Base-by-base conservation (phyloP, 1,140 invertebrate genomes). In the Hylaeus volcanicus region DNA sequence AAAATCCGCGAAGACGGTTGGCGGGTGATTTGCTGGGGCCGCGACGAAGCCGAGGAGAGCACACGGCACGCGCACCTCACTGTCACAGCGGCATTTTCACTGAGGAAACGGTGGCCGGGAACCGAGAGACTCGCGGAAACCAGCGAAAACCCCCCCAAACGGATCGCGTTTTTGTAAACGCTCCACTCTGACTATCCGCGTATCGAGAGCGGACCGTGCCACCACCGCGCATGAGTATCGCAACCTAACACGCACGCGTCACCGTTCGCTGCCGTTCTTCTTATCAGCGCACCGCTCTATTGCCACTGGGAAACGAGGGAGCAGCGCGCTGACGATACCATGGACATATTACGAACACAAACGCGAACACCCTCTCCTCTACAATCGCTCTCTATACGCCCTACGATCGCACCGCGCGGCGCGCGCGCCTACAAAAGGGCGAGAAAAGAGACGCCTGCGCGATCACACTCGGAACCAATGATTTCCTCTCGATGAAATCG, bases 1-100 rank as follows among this genome's bases (percentile, higher is more conserved):
- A 74, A 55, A 26, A 64, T 60, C 26, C 45, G 60, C 39, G 61
- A 43, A 53, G 51, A 77, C 74, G 63, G 74, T 48, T 26, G 43
- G 58, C 39, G 55, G 43, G 26, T 26, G 58, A 15, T 73, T 56
- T 78, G 58, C 56, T 51, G 26, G 37, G 26, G 55, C 43, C 79
- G 79, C 79, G 79, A 78, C 79, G 51, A 86, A 72, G 80, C 63
- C 85, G 71, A 65, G 58, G 63, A 85, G 84, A 86, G 73, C 73
- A 82, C 85, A 83, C 74, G 75, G 66, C 68, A 83, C 87, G 80
- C 80, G 66, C 77, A 77, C 53, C 69, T 81, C 80, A 72, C 74
- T 80, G 76, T 89, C 88, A 84, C 72, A 86, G 88, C 87, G 87
- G 80, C 87, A 89, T 89, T 89, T 88, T 89, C 79, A 88, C 86